These are phyloP conservation scores for Tanaodytes sp. DNA, from an alignment of 2,888 invertebrate genomes.

Conservation along the genomic window DNA sequence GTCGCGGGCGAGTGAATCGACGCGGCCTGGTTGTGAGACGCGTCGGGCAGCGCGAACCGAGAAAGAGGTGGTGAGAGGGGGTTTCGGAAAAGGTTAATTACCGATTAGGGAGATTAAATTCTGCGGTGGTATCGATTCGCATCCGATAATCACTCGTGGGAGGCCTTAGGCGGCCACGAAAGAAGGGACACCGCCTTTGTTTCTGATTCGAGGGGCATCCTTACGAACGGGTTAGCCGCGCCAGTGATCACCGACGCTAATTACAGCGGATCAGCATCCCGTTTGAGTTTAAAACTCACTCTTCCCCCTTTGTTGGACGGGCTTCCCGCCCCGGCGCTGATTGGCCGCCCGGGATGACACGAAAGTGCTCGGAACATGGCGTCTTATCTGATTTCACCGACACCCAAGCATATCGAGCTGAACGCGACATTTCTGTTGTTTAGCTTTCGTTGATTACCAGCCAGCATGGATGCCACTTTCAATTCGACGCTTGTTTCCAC, in stretches of 20 bases:
- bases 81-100: constrained; percentile 64
- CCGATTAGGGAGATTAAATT: constrained; percentile 71
- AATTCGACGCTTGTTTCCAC: constrained; percentile 41
- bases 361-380: constrained; percentile 72
- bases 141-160: constrained; percentile 66
- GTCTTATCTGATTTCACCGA: constrained; percentile 60
- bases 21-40: constrained; percentile 28
- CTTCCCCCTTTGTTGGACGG: constrained; percentile 60
- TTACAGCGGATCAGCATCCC: constrained; percentile 70
- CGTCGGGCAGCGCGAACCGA: constrained; percentile 27
- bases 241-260: constrained; percentile 72
- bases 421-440: constrained; percentile 44
- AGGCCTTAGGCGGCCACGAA: constrained; percentile 58
- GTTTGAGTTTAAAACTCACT: constrained; percentile 70
- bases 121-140: constrained; percentile 68
- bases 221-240: constrained; percentile 71
- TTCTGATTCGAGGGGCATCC: constrained; percentile 67
- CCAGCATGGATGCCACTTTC: constrained; percentile 35
- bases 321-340: constrained; percentile 68
- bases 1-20: constrained; percentile 7
- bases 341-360: constrained; percentile 70
- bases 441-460: constrained; percentile 52
- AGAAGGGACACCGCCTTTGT: constrained; percentile 55
- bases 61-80: constrained; percentile 23
- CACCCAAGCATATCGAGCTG: constrained; percentile 45